These are phyloP conservation scores for Hippocampus mohnikei DNA, from an alignment of 2,113 vertebrate genomes.

Conservation along the genomic window DNA sequence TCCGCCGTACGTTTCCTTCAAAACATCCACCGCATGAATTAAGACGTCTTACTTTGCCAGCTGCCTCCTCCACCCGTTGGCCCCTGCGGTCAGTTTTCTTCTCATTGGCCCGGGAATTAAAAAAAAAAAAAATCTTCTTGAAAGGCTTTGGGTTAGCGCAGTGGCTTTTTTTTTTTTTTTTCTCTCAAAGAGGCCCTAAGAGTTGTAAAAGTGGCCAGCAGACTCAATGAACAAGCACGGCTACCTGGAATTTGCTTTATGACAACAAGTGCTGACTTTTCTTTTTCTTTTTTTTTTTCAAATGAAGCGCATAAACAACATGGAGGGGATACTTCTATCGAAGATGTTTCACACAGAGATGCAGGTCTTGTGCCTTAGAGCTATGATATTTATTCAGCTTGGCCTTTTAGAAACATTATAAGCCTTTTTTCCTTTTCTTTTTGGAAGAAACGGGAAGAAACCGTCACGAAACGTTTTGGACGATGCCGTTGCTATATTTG, in stretches of 20 bases:
- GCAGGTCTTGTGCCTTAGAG: too few relatives aligned
- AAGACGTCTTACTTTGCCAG: constrained; percentile 69
- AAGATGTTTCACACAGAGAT: background rate
- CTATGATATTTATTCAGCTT: too few relatives aligned
- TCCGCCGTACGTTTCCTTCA: constrained; percentile 75
- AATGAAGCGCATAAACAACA: background rate
- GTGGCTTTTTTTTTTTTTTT: constrained; percentile 21
- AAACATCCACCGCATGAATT: constrained; percentile 81
- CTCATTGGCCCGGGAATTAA: constrained; percentile 12
- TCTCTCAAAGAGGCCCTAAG: constrained; percentile 53
- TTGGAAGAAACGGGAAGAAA: too few relatives aligned
- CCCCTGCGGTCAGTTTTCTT: constrained; percentile 36
- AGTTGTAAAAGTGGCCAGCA: constrained; percentile 39
- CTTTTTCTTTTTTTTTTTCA: background rate
- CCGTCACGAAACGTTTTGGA: too few relatives aligned
- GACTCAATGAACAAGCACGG: constrained; percentile 54
- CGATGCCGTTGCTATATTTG: too few relatives aligned
- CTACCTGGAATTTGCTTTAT: constrained; percentile 51
- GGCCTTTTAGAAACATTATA: too few relatives aligned
- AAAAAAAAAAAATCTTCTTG: constrained; percentile 29
- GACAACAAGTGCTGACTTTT: background rate
- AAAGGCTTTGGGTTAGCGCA: constrained; percentile 44
- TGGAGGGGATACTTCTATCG: background rate
- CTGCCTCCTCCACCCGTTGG: constrained; percentile 18
- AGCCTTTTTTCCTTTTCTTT: too few relatives aligned